A percentile compares a stretch with the other conserved stretches of the same genome.
Conservation (phyloP, 2,113 vertebrate species). For the Canis aureus region DNA sequence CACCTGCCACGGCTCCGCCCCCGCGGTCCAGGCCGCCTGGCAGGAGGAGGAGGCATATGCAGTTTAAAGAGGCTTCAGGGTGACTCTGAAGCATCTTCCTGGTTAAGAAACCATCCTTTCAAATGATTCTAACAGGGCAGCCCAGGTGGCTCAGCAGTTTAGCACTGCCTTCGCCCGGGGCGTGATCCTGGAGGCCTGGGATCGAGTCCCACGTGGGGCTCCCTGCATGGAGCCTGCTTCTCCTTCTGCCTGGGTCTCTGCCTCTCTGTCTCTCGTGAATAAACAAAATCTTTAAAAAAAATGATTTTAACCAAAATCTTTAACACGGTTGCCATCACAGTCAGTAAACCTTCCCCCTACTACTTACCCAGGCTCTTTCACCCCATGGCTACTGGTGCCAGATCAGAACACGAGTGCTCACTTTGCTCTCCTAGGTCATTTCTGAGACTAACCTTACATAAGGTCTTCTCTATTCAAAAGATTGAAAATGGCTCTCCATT, state of each 20-base stretch:
- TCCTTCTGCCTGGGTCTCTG: too few relatives aligned
- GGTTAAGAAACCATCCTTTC: background rate
- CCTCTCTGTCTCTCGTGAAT: too few relatives aligned
- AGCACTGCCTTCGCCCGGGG: too few relatives aligned
- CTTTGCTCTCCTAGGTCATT: background rate
- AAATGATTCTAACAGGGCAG: too few relatives aligned
- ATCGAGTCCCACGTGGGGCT: too few relatives aligned
- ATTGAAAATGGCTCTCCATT: background rate
- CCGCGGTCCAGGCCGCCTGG: background rate
- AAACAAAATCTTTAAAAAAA: background rate
- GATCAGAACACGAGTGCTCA: background rate
- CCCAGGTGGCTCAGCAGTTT: too few relatives aligned
- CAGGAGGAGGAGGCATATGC: background rate
- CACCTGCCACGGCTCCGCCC: background rate
- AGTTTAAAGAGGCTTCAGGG: background rate
- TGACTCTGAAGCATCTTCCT: background rate
- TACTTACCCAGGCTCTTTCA: too few relatives aligned
- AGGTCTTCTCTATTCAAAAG: background rate
- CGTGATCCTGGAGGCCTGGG: too few relatives aligned
- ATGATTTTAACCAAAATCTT: conserved; percentile 52
- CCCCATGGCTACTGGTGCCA: background rate
- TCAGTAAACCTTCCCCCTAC: conserved; percentile 58
- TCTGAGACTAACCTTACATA: background rate
- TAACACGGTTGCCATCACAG: background rate
- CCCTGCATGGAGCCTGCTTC: too few relatives aligned